phyloP scores from a whole-genome alignment of 2,113 vertebrate genomes.

The Tachysurus fulvidraco region DNA sequence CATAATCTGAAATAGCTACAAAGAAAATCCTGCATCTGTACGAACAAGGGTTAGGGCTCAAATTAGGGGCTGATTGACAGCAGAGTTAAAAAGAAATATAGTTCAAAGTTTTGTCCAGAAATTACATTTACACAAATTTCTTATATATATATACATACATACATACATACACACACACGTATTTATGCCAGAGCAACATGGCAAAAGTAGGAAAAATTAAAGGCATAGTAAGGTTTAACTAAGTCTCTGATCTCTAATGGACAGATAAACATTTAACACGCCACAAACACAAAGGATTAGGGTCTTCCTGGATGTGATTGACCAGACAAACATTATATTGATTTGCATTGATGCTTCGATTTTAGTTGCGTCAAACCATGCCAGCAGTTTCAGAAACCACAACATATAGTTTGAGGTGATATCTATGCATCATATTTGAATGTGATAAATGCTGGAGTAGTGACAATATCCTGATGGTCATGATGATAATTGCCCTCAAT shows the following conservation, averaged over 20 bases:
- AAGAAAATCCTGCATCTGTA: conserved; percentile 43
- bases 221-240: not conserved
- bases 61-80: conserved; percentile 11
- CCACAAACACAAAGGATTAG: not conserved
- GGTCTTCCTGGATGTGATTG: not conserved
- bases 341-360: not conserved
- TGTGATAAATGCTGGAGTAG: not conserved
- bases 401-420: not conserved
- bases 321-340: not conserved
- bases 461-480: not conserved
- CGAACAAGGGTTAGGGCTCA: conserved; percentile 34
- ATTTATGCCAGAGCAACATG: not conserved
- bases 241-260: not conserved
- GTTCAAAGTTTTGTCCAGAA: not conserved
- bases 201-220: not conserved
- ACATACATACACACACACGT: too few relatives aligned
- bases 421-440: not conserved
- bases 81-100: not conserved
- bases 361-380: not conserved
- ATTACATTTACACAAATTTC: not conserved
- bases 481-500: not conserved
- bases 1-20: conserved; percentile 18
- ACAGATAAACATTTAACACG: not conserved
- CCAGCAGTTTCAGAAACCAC: not conserved
- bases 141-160: too few relatives aligned